Evolutionary conservation across 2,113 vertebrate genomes (phyloP), one percentile per base, ranked within the genome.

Genomic region (Psephotus haematonotus): DNA sequence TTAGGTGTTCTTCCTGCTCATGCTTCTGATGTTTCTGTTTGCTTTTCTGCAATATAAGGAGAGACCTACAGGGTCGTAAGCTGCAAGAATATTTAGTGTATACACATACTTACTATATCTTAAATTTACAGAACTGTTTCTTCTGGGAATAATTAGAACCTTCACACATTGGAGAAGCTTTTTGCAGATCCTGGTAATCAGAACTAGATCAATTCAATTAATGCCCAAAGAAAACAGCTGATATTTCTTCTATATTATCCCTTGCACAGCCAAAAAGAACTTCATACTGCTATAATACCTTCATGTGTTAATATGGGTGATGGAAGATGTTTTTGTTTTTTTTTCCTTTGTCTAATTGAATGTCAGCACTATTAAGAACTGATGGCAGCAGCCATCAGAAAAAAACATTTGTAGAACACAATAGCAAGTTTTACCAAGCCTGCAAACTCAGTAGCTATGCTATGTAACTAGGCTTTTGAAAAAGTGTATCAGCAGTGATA

Each of bases 121-220:
- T 46, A 95, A 41, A 69, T 90, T 85, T 88, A 77, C 35, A 57
- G 43, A 31, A 74, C 31, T 63, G 4, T 71, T 93, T 87, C 33
- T 74, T 83, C 59, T 67, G 55, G 28, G 43, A 93, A 63, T 94
- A 88, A 82, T 80, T 92, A 85, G 35, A 39, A 90, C 20, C 16
- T 96, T 33, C 15, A 28, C 49, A 57, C 10, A 7, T 4, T 82
- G 39, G 53, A 74, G 19, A 92, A 87, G 13, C 19, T 85, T 25
- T 72, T 90, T 93, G 24, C 23, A 70, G 84, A 53, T 49, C 33
- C 53, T 69, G 19, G 13, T 77, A 72, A 90, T 95, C 79, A 93
- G 62, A 79, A 59, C 23, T 70, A 90, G 63, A 93, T 88, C 62
- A 77, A 46, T 87, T 85, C 57, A 94, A 63, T 63, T 76, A 96